Base-by-base conservation (phyloP, 2,797 vertebrate genomes). In the Lagocephalus sceleratus region DNA sequence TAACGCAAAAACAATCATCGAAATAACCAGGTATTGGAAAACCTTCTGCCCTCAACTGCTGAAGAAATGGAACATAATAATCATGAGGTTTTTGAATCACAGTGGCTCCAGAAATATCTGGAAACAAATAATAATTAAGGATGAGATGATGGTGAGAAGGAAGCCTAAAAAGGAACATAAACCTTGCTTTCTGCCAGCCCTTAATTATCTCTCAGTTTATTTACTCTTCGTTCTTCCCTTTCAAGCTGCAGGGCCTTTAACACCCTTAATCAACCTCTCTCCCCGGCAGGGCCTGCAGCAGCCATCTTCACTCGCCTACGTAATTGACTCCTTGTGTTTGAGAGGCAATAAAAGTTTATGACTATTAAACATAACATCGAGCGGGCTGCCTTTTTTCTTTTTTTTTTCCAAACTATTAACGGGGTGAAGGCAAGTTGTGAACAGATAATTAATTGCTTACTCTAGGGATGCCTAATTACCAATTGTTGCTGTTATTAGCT, bases 271-370 rank as follows among this genome's bases (percentile, higher is more conserved):
- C 87, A 86, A 85, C 84, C 81, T 83, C 79, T 71, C 81, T 82
- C 74, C 65, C 77, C 76, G 60, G 70, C 73, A 75, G 74, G 68
- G 64, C 65, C 68, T 58, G 54, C 40, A 75, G 75, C 68, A 77
- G 69, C 72, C 77, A 68, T 82, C 83, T 84, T 80, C 79, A 70
- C 63, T 90, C 77, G 77, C 83, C 79, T 85, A 83, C 77, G 58
- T 90, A 90, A 91, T 91, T 89, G 89, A 90, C 88, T 90, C 83
- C 85, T 89, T 50, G 51, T 83, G 80, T 89, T 87, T 70, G 78
- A 85, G 81, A 86, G 84, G 83, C 79, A 84, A 85, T 92, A 89
- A 85, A 88, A 84, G 82, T 90, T 90, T 91, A 90, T 87, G 84
- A 87, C 82, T 87, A 88, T 90, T 89, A 87, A 88, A 90, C 85